Evolutionary conservation across 1,140 invertebrate genomes (phyloP), one percentile per base, ranked within the genome.

Genomic region (Lepidotrigona ventralis): DNA sequence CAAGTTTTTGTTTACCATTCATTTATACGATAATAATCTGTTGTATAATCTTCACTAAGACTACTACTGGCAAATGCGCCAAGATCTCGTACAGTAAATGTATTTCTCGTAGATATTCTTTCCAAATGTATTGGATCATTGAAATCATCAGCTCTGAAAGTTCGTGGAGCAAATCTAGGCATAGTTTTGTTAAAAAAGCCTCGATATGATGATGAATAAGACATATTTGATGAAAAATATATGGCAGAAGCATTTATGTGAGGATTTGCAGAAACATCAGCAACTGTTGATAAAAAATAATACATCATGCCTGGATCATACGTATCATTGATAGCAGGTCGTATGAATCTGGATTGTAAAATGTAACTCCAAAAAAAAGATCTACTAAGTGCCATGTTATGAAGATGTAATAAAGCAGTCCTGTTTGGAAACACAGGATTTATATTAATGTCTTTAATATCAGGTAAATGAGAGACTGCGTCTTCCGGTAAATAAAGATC

Each of bases 271-370:
- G 98, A 97, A 1, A 99, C 98, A 94, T 99, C 99, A 1, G 99
- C 98, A 0, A 99, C 97, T 0, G 98, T 97, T 1, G 98, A 99
- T 29, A 99, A 94, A 91, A 99, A 99, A 91, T 99, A 99, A 92
- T 99, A 99, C 98, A 99, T 98, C 96, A 99, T 98, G 78, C 99
- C 98, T 1, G 99, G 98, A 95, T 99, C 98, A 85, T 98, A 98
- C 0, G 97, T 98, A 90, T 98, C 98, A 92, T 98, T 98, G 29
- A 98, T 98, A 23, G 97, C 97, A 1, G 98, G 98, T 66, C 98
- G 94, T 85, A 98, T 98, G 87, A 98, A 98, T 85, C 97, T 94
- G 2, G 98, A 97, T 92, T 99, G 98, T 1, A 99, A 95, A 69
- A 99, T 98, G 88, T 99, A 99, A 93, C 98, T 98, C 97, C 98